A percentile compares a stretch with the other conserved stretches of the same genome.
Conservation (phyloP, 2,888 invertebrate species). For the Synergus japonicus region DNA sequence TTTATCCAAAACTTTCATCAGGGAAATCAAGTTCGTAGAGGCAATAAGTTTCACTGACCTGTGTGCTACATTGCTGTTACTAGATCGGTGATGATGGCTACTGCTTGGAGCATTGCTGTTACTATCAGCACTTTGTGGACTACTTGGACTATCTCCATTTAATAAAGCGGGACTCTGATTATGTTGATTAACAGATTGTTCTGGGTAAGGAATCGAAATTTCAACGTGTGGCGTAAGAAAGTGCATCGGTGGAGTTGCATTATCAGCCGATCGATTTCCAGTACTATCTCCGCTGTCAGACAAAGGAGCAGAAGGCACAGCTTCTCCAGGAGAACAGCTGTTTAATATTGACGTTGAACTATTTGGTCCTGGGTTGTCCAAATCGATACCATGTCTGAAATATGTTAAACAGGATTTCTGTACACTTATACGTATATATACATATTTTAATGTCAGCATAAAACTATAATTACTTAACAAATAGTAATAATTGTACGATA, state of each 20-base stretch:
- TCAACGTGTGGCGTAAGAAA: conserved; percentile 94
- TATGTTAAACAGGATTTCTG: neutral
- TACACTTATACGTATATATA: neutral
- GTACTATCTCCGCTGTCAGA: conserved; percentile 92
- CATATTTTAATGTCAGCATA: neutral
- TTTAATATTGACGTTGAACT: conserved; percentile 88
- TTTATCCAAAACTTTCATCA: too few species aligned
- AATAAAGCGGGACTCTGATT: conserved; percentile 78
- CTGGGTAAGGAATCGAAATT: conserved; percentile 92
- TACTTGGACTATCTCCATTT: conserved; percentile 86
- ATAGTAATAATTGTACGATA: too few species aligned
- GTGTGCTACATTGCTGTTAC: conserved; percentile 76
- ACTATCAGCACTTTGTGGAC: conserved; percentile 90
- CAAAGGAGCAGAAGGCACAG: conserved; percentile 86
- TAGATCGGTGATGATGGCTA: conserved; percentile 81
- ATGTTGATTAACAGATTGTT: conserved; percentile 80
- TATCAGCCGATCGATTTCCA: conserved; percentile 88
- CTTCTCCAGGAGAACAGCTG: conserved; percentile 81
- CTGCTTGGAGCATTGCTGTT: conserved; percentile 87
- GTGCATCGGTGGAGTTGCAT: conserved; percentile 94
- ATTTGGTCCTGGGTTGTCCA: conserved; percentile 92
- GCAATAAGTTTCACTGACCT: conserved; percentile 60
- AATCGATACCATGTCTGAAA: conserved; percentile 90
- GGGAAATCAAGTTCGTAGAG: neutral
- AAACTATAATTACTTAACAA: neutral